These are phyloP conservation scores for Habroteleia sp. DNA, from an alignment of 2,888 invertebrate species.

Conservation along the genomic window DNA sequence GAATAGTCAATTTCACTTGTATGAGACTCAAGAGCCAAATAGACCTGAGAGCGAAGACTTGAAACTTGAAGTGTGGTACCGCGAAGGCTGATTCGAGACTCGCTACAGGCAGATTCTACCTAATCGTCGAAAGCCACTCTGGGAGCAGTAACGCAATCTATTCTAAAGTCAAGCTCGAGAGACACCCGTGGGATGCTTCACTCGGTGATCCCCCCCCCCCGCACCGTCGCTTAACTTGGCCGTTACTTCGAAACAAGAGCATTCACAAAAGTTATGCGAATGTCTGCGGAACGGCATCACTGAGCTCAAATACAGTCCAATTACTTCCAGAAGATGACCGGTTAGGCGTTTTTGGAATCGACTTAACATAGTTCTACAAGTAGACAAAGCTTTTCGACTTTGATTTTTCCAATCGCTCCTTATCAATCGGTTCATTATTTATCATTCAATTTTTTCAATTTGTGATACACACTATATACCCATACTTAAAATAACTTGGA, in stretches of 20 bases:
- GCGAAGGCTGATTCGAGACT: constrained; percentile 57
- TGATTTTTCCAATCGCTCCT: too few species aligned
- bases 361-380: background rate
- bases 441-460: too few species aligned
- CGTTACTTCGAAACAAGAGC: constrained; percentile 70
- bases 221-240: constrained; percentile 73
- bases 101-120: constrained; percentile 68
- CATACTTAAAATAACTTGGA: too few species aligned
- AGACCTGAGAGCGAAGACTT: constrained; percentile 19
- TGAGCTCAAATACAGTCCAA: constrained; percentile 50
- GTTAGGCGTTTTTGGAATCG: constrained; percentile 8
- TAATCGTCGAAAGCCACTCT: constrained; percentile 73
- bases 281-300: constrained; percentile 20
- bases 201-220: constrained; percentile 73
- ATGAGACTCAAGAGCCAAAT: constrained; percentile 19
- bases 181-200: constrained; percentile 72
- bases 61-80: constrained; percentile 44
- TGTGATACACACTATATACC: too few species aligned
- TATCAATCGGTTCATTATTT: too few species aligned
- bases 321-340: constrained; percentile 67
- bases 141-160: constrained; percentile 75
- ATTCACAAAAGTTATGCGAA: constrained; percentile 70
- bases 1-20: constrained; percentile 7
- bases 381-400: too few species aligned
- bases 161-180: constrained; percentile 68